These are phyloP conservation scores for Acipenser oxyrinchus DNA, from an alignment of 2,797 vertebrate genomes.

Conservation along the genomic window DNA sequence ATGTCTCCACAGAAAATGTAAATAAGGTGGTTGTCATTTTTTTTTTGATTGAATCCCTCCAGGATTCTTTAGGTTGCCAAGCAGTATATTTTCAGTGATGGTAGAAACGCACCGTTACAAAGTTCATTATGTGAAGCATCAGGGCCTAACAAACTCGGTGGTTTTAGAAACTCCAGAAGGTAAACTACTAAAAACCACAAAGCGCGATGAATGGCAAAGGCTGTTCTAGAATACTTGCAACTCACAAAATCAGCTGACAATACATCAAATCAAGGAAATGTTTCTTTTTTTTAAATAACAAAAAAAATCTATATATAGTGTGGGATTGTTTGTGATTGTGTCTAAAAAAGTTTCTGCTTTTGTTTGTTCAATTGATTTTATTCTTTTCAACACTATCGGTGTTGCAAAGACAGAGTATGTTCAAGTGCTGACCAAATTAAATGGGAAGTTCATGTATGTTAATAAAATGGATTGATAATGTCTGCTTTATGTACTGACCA, in stretches of 20 bases:
- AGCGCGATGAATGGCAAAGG: conserved; percentile 26
- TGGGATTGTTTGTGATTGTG: conserved; percentile 73
- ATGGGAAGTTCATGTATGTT: conserved; percentile 85
- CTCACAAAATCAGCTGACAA: conserved; percentile 36
- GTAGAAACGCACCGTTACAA: conserved; percentile 1
- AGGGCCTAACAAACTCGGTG: conserved; percentile 17
- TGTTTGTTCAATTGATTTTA: conserved; percentile 44
- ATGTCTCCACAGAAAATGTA: too few relatives aligned
- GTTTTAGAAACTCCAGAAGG: conserved; percentile 38
- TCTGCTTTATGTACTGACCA: conserved; percentile 82
- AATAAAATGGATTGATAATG: conserved; percentile 77
- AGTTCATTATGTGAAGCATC: conserved; percentile 20
- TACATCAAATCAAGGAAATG: conserved; percentile 36
- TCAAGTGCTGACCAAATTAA: conserved; percentile 80
- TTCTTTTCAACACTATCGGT: conserved; percentile 56
- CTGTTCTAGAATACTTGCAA: conserved; percentile 34
- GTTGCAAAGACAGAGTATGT: conserved; percentile 77
- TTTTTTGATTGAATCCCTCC: too few relatives aligned
- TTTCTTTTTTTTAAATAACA: conserved; percentile 37
- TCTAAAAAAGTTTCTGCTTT: conserved; percentile 50
- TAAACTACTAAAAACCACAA: conserved; percentile 37
- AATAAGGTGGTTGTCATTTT: too few relatives aligned
- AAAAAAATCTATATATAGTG: conserved; percentile 27
- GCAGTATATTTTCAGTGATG: background rate
- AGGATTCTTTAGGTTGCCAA: too few relatives aligned